Evolutionary conservation across 1,140 invertebrate species (phyloP).

Genomic region (Trichomalopsis sarcophagae): DNA sequence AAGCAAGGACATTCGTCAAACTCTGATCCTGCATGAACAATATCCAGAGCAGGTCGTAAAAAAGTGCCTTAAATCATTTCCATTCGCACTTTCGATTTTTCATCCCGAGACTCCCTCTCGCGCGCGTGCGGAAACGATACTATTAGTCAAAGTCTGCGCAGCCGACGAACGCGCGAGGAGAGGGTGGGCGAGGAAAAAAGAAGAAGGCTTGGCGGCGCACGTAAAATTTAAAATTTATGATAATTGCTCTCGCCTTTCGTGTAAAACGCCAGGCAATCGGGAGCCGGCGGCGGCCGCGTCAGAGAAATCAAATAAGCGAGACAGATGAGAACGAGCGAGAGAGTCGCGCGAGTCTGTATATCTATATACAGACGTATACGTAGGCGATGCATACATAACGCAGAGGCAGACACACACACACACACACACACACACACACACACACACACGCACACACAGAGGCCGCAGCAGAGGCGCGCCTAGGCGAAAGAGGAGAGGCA

Average conservation of each 20-base stretch:
- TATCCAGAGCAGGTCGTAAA: background rate
- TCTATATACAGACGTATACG: background rate
- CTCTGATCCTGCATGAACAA: background rate
- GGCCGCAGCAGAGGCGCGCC: background rate
- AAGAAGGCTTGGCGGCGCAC: background rate
- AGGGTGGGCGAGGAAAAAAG: background rate
- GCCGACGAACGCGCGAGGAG: background rate
- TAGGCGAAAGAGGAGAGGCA: slow-evolving; percentile 30
- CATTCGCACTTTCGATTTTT: slow-evolving; percentile 43
- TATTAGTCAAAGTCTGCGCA: slow-evolving; percentile 45
- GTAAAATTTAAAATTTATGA: slow-evolving; percentile 50
- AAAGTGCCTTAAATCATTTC: slow-evolving; percentile 31
- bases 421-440: no score
- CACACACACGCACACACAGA: no score
- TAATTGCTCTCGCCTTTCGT: slow-evolving; percentile 39
- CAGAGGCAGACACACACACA: no score
- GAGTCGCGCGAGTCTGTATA: background rate
- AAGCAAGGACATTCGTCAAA: slow-evolving; percentile 18
- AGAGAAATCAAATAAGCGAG: slow-evolving; percentile 49
- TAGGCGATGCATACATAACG: slow-evolving; percentile 13
- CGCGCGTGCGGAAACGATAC: slow-evolving; percentile 39
- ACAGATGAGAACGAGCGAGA: slow-evolving; percentile 51
- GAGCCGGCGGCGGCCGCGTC: slow-evolving; percentile 36
- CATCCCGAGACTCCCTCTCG: background rate
- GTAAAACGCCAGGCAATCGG: slow-evolving; percentile 38